phyloP scores from a whole-genome alignment of 2,888 invertebrate species.

The Agelastica alni region DNA sequence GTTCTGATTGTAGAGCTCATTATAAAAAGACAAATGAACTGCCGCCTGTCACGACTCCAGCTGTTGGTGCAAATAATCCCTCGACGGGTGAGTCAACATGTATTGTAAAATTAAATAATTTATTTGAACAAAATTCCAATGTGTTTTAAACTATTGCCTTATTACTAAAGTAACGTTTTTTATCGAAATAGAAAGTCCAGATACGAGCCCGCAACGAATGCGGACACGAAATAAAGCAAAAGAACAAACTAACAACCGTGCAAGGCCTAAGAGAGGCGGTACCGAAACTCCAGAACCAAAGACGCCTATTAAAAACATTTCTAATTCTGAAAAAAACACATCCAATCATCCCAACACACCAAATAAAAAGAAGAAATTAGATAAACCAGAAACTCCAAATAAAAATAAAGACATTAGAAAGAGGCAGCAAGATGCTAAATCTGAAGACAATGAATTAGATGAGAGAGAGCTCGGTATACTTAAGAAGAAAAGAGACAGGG shows the following conservation, averaged over 20 bases:
- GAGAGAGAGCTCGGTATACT: constrained; percentile 57
- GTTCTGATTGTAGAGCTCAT: constrained; percentile 76
- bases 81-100: constrained; percentile 39
- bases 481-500: constrained; percentile 59
- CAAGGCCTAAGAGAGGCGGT: constrained; percentile 64
- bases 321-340: constrained; percentile 13
- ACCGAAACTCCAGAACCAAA: constrained; percentile 55
- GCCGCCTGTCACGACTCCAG: constrained; percentile 60
- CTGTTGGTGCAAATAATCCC: constrained; percentile 44
- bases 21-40: constrained; percentile 79
- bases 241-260: constrained; percentile 64
- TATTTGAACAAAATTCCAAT: no score
- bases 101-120: no score
- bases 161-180: neutral
- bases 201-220: constrained; percentile 86
- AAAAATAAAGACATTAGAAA: constrained; percentile 57
- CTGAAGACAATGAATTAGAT: constrained; percentile 54
- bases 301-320: constrained; percentile 59
- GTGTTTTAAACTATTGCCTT: no score
- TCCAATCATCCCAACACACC: constrained; percentile 13
- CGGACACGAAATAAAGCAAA: constrained; percentile 84
- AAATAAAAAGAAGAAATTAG: constrained; percentile 41
- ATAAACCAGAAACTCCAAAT: constrained; percentile 61
- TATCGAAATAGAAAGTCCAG: constrained; percentile 63
- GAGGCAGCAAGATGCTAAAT: constrained; percentile 52